phyloP scores from a whole-genome alignment of 2,888 invertebrate species.

The Fragum sueziense region DNA sequence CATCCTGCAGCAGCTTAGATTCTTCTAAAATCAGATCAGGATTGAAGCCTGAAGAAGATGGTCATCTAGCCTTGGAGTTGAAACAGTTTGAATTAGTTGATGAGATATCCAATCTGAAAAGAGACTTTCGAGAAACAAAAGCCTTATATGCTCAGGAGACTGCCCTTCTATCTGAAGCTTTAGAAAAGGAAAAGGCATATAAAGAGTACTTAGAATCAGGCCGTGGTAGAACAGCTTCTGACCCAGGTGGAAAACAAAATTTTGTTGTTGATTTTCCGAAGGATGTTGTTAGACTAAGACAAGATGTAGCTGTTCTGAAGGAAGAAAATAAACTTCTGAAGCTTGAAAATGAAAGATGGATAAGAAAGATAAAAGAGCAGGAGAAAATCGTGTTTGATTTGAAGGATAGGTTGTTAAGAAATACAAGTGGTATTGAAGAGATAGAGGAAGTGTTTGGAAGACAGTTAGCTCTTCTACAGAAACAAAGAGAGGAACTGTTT shows the following conservation, averaged over 20 bases:
- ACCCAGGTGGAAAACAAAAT: constrained; percentile 31
- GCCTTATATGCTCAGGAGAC: constrained; percentile 73
- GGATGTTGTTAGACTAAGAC: constrained; percentile 61
- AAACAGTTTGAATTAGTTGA: constrained; percentile 73
- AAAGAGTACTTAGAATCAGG: constrained; percentile 43
- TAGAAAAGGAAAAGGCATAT: constrained; percentile 65
- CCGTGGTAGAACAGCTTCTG: constrained; percentile 20
- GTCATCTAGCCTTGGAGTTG: constrained; percentile 63
- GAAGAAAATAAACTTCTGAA: constrained; percentile 71
- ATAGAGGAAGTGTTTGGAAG: constrained; percentile 67
- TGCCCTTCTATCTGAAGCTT: constrained; percentile 70
- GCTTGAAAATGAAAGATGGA: constrained; percentile 71
- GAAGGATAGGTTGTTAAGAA: constrained; percentile 61
- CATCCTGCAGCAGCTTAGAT: constrained; percentile 31
- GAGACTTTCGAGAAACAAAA: constrained; percentile 72
- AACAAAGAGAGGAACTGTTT: constrained; percentile 73
- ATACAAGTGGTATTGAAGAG: constrained; percentile 56
- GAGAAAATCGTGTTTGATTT: constrained; percentile 71
- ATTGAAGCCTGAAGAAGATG: constrained; percentile 60
- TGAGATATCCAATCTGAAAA: constrained; percentile 70
- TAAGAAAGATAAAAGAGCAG: constrained; percentile 71
- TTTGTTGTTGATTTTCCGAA: constrained; percentile 42
- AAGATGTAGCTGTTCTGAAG: constrained; percentile 68
- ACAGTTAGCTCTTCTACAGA: constrained; percentile 73
- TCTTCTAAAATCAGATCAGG: constrained; percentile 50